A percentile compares a stretch with the other conserved stretches of the same genome.
These are phyloP conservation scores for Cyphomyrmex costatus DNA, from an alignment of 1,140 invertebrate genomes.

Conservation along the genomic window DNA sequence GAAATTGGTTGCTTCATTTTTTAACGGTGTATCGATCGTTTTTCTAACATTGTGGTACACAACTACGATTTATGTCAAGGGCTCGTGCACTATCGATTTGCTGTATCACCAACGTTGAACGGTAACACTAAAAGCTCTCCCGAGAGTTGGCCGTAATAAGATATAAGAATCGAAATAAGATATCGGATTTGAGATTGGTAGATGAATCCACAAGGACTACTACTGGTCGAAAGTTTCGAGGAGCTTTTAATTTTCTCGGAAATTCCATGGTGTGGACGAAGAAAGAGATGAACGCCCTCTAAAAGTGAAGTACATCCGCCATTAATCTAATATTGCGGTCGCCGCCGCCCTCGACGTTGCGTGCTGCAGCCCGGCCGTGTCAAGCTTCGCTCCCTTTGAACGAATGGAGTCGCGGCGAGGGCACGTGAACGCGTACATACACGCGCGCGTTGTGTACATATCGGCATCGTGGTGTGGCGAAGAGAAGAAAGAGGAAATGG, in stretches of 20 bases:
- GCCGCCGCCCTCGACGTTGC: constrained; percentile 76
- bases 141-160: neutral
- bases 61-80: constrained; percentile 29
- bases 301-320: constrained; percentile 77
- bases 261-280: constrained; percentile 31
- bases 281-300: constrained; percentile 43
- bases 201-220: neutral
- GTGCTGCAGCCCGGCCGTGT: constrained; percentile 72
- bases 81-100: constrained; percentile 27
- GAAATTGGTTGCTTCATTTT: neutral
- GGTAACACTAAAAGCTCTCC: neutral
- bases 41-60: neutral
- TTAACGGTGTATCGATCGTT: neutral
- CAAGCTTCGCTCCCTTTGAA: constrained; percentile 67
- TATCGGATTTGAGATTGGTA: constrained; percentile 15
- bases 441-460: constrained; percentile 16
- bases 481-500: constrained; percentile 20
- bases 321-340: constrained; percentile 82
- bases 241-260: constrained; percentile 56
- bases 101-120: constrained; percentile 5
- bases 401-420: constrained; percentile 57
- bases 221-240: constrained; percentile 22
- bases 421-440: constrained; percentile 41
- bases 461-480: constrained; percentile 4
- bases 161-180: neutral